A percentile compares a stretch with the other conserved stretches of the same genome.
phyloP scores from a whole-genome alignment of 2,797 vertebrate genomes.

The Hyperoplus lanceolatus region DNA sequence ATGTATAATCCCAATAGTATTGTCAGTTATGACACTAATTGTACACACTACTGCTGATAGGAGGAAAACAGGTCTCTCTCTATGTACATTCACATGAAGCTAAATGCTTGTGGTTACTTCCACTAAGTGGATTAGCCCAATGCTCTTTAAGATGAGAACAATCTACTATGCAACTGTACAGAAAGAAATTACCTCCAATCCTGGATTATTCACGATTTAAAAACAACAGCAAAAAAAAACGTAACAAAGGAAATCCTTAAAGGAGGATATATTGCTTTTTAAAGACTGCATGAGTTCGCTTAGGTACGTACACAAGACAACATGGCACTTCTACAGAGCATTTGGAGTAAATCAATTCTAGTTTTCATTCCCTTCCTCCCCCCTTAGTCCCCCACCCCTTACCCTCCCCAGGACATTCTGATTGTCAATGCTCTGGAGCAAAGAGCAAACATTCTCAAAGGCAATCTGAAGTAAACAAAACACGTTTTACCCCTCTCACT shows the following conservation, averaged over 20 bases:
- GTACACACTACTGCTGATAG: constrained; percentile 76
- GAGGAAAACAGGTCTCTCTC: constrained; percentile 68
- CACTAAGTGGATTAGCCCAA: constrained; percentile 65
- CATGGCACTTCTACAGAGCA: constrained; percentile 85
- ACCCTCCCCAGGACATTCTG: constrained; percentile 74
- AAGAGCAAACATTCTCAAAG: constrained; percentile 82
- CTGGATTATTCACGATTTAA: constrained; percentile 75
- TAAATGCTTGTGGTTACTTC: constrained; percentile 64
- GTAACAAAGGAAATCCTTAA: constrained; percentile 69
- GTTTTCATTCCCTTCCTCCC: constrained; percentile 54
- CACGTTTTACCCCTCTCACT: constrained; percentile 53
- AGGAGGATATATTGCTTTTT: constrained; percentile 85
- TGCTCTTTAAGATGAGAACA: constrained; percentile 67
- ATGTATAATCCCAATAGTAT: constrained; percentile 74
- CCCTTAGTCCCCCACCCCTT: constrained; percentile 8
- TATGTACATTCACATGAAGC: constrained; percentile 81
- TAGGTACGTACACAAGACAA: constrained; percentile 79
- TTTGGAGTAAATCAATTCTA: constrained; percentile 68
- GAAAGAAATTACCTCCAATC: constrained; percentile 62
- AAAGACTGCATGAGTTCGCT: constrained; percentile 83
- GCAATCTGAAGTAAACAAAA: constrained; percentile 82
- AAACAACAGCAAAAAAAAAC: constrained; percentile 41
- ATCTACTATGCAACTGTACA: constrained; percentile 77
- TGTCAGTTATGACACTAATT: constrained; percentile 71
- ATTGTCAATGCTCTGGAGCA: constrained; percentile 82